Conservation (phyloP, 2,113 vertebrate species). For the Myrmecobius fasciatus region DNA sequence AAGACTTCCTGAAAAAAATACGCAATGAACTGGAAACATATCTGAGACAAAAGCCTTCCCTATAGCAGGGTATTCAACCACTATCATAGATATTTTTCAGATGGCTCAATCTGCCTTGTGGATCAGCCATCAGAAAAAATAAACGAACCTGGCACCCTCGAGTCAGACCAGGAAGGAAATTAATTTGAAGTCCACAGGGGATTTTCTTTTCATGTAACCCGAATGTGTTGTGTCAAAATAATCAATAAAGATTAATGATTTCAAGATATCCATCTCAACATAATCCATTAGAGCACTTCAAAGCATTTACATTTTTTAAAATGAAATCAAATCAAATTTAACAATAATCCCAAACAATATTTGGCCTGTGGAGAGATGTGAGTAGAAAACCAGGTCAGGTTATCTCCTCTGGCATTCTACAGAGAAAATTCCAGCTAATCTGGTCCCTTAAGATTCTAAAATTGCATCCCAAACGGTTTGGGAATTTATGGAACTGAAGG, state of each 20-base stretch:
- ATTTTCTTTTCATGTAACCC: constrained; percentile 34
- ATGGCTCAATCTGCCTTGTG: not conserved
- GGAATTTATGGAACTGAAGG: not conserved
- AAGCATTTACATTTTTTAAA: constrained; percentile 42
- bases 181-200: constrained; percentile 56
- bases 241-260: constrained; percentile 71
- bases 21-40: not conserved
- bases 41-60: not conserved
- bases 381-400: not conserved
- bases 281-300: constrained; percentile 21
- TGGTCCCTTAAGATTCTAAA: not conserved
- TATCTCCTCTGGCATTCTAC: not conserved
- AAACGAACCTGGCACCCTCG: constrained; percentile 25
- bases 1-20: not conserved
- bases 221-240: constrained; percentile 51
- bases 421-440: not conserved
- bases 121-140: constrained; percentile 34
- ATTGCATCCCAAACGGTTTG: not conserved
- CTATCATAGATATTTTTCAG: constrained; percentile 5
- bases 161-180: constrained; percentile 58
- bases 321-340: constrained; percentile 31
- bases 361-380: not conserved
- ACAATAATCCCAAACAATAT: not conserved
- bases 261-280: constrained; percentile 34
- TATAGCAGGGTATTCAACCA: not conserved